phyloP scores from a whole-genome alignment of 2,888 invertebrate species.

The Empis stercorea region DNA sequence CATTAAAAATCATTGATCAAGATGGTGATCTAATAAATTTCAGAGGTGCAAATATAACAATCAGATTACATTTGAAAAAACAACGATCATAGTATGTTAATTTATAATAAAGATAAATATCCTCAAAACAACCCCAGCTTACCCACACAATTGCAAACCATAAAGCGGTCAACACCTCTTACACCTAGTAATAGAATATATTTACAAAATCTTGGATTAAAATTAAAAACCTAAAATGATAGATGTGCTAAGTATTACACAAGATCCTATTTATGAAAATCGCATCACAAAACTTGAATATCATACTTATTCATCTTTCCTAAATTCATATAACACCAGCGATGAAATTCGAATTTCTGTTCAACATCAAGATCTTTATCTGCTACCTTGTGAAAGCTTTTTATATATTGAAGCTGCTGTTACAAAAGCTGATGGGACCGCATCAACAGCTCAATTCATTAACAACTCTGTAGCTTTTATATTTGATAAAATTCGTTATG shows the following conservation, averaged over 20 bases:
- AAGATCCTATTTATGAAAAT: neutral
- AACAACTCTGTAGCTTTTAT: constrained; percentile 19
- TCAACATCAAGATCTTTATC: constrained; percentile 20
- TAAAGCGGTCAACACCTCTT: too few relatives aligned
- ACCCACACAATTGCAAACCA: too few relatives aligned
- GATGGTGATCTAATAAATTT: constrained; percentile 22
- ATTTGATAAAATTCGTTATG: constrained; percentile 23
- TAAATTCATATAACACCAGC: constrained; percentile 14
- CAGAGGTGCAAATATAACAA: constrained; percentile 19
- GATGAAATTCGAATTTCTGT: constrained; percentile 25
- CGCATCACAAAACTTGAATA: neutral
- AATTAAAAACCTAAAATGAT: neutral
- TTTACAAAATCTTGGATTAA: neutral
- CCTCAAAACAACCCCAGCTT: neutral
- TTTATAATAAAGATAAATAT: neutral
- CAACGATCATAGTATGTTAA: neutral
- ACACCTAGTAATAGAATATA: neutral
- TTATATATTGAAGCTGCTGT: constrained; percentile 15
- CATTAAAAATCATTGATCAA: constrained; percentile 23
- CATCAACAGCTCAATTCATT: constrained; percentile 10
- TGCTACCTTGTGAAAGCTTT: constrained; percentile 19
- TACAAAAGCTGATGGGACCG: constrained; percentile 10
- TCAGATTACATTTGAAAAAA: constrained; percentile 15
- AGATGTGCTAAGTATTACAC: neutral
- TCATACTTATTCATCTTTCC: constrained; percentile 12